phyloP scores from a whole-genome alignment of 2,888 invertebrate species.

The Agrilus biguttatus region DNA sequence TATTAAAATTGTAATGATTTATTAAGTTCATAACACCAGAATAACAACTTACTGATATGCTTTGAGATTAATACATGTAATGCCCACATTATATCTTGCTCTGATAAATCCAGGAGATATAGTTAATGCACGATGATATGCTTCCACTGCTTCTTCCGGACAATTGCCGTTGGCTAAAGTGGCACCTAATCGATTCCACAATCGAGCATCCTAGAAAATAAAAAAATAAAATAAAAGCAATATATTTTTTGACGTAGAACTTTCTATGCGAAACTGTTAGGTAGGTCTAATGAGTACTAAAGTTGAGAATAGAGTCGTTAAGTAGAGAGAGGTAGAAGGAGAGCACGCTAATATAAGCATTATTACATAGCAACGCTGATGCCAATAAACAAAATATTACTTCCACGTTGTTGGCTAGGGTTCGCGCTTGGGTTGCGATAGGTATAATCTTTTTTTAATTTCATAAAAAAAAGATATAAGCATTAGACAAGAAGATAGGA shows the following conservation, averaged over 20 bases:
- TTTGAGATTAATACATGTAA: constrained; percentile 91
- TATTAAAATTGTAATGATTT: no score
- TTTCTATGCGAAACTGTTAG: background rate
- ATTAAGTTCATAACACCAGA: no score
- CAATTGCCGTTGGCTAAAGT: constrained; percentile 90
- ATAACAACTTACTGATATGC: constrained; percentile 46
- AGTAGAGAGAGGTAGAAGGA: background rate
- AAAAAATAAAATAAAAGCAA: background rate
- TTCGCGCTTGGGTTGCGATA: no score
- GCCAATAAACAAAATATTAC: no score
- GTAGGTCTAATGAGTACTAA: background rate
- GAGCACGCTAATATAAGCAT: no score
- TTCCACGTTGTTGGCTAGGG: no score
- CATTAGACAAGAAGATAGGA: no score
- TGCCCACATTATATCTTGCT: constrained; percentile 94
- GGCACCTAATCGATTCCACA: constrained; percentile 97
- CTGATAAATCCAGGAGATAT: constrained; percentile 92
- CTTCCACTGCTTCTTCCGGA: constrained; percentile 92
- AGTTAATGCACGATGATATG: constrained; percentile 82
- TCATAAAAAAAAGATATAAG: no score
- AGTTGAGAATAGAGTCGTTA: background rate
- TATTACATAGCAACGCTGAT: no score
- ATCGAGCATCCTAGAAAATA: constrained; percentile 58
- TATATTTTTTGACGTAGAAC: background rate
- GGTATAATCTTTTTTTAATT: no score